These are phyloP conservation scores for Drosophila mayri DNA, from an alignment of 1,140 invertebrate species.

Conservation along the genomic window DNA sequence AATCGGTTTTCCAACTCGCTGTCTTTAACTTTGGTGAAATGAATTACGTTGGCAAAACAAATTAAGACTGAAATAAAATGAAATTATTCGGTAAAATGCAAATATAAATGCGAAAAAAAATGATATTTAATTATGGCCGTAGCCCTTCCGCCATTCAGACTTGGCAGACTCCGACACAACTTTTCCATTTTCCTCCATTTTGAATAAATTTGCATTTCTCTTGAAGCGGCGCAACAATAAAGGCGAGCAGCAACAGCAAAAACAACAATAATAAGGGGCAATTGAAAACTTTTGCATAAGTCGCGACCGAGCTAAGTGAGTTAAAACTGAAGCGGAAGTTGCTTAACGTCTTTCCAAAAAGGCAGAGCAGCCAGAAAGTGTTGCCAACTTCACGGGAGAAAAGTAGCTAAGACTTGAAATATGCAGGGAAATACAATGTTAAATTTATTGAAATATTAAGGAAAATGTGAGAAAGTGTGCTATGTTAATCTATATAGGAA, in stretches of 20 bases:
- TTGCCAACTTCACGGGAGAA: background rate
- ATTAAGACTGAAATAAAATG: conserved; percentile 48
- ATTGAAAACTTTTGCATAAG: conserved; percentile 82
- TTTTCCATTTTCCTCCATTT: conserved; percentile 69
- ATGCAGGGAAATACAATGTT: no score
- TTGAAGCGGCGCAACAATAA: conserved; percentile 51
- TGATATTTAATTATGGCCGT: conserved; percentile 75
- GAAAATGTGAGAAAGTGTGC: fast-evolving
- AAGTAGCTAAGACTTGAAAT: conserved; percentile 6
- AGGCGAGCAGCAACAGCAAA: conserved; percentile 29
- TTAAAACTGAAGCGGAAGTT: conserved; percentile 65
- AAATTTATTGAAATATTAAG: background rate
- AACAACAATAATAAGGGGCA: conserved; percentile 75
- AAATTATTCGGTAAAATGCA: conserved; percentile 73
- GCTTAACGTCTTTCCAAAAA: conserved; percentile 28
- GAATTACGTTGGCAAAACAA: conserved; percentile 34
- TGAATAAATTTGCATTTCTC: conserved; percentile 82
- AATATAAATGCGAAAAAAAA: conserved; percentile 73
- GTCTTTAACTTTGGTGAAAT: conserved; percentile 3
- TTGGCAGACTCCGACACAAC: conserved; percentile 51
- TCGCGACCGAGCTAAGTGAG: conserved; percentile 73
- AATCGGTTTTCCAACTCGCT: background rate
- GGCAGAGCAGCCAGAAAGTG: background rate
- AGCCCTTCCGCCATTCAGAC: conserved; percentile 53
- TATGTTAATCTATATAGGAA: background rate